Evolutionary conservation across 2,113 vertebrate genomes (phyloP), one percentile per base, ranked within the genome.

Genomic region (Theristicus caerulescens): DNA sequence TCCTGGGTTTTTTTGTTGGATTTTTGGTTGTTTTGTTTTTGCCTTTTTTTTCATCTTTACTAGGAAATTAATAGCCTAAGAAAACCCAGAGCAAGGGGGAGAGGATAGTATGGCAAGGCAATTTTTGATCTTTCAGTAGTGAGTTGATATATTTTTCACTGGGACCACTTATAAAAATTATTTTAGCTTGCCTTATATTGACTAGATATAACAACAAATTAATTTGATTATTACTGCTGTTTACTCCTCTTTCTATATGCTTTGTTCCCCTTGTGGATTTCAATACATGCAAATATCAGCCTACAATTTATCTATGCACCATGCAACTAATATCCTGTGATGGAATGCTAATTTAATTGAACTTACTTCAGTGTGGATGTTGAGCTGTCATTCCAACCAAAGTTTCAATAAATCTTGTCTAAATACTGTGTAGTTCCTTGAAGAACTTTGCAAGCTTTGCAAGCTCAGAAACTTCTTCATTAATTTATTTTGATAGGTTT

Each of bases 391-490:
- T 92, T 94, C 81, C 29, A 91, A 62, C 18, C 6, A 61, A 87
- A 93, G 49, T 93, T 93, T 88, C 67, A 73, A 90, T 90, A 96
- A 88, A 89, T 91, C 44, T 90, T 95, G 62, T 58, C 47, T 77
- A 93, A 94, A 82, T 82, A 17, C 16, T 72, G 6, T 31, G 20
- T 65, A 54, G 54, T 88, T 93, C 57, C 65, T 76, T 86, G 49
- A 96, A 86, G 16, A 81, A 96, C 44, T 42, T 42, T 42, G 40
- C 40, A 42, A 42, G 40, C 65, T 82, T 87, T 80, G 19, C 34
- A 66, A 82, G 19, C 27, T 90, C 67, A 82, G 66, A 77, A 96
- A 65, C 9, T 7, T 82, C 73, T 93, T 86, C 31, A 62, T 84
- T 65, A 76, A 57, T 94, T 76, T 87, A 61, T 87, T 93, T 72